A percentile compares a stretch with the other conserved stretches of the same genome.
phyloP scores from a whole-genome alignment of 2,797 vertebrate species.

The Denticeps clupeoides region DNA sequence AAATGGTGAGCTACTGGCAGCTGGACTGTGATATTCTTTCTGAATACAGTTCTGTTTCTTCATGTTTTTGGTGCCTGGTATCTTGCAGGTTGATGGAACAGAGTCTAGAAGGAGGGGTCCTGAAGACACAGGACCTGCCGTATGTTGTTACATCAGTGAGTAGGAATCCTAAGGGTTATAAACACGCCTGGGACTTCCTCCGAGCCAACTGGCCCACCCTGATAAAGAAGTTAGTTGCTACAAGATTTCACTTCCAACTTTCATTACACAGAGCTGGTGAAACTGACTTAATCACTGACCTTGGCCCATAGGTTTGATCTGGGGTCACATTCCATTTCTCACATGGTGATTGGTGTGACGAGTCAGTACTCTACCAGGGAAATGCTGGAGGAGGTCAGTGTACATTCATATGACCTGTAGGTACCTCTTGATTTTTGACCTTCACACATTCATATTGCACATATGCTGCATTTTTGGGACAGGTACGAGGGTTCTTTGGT shows the following conservation, averaged over 20 bases:
- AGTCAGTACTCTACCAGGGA: slow-evolving; percentile 70
- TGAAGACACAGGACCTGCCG: slow-evolving; percentile 82
- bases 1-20: slow-evolving; percentile 76
- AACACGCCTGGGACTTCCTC: slow-evolving; percentile 74
- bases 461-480: slow-evolving; percentile 2
- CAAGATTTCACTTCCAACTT: too few relatives aligned
- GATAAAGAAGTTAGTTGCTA: slow-evolving; percentile 68
- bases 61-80: too few relatives aligned
- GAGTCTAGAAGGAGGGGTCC: slow-evolving; percentile 66
- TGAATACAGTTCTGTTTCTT: too few relatives aligned
- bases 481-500: slow-evolving; percentile 72
- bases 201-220: slow-evolving; percentile 69
- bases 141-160: slow-evolving; percentile 53
- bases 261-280: too few relatives aligned
- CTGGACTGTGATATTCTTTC: too few relatives aligned
- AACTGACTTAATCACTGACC: too few relatives aligned
- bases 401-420: too few relatives aligned
- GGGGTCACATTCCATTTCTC: slow-evolving; percentile 56
- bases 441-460: not conserved
- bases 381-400: slow-evolving; percentile 69
- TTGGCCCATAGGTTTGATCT: slow-evolving; percentile 70
- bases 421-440: not conserved
- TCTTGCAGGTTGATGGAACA: slow-evolving; percentile 75
- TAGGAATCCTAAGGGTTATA: slow-evolving; percentile 67
- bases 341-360: slow-evolving; percentile 66